Evolutionary conservation across 2,797 vertebrate species (phyloP).

Genomic region (Microcaecilia unicolor): DNA sequence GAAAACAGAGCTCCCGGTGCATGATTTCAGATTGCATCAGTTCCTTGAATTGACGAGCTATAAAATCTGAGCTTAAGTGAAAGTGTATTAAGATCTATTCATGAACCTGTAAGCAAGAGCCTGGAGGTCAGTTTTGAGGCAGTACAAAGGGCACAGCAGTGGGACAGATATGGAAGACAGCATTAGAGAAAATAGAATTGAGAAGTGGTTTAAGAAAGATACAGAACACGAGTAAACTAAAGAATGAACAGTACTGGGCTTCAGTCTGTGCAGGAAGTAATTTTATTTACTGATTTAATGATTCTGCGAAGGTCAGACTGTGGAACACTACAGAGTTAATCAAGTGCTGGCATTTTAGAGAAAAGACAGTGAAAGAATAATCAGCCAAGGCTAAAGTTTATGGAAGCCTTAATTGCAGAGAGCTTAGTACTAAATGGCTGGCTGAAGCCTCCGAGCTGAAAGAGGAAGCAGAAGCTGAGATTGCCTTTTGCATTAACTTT

Average conservation of each 20-base stretch:
- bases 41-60: no score
- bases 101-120: no score
- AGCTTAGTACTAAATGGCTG: conserved; percentile 1
- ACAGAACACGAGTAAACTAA: background rate
- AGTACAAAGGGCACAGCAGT: background rate
- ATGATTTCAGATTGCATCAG: no score
- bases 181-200: background rate
- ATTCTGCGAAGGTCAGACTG: conserved; percentile 6
- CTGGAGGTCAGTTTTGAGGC: no score
- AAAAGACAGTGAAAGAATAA: background rate
- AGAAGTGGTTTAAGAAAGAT: background rate
- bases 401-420: background rate
- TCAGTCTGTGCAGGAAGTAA: background rate
- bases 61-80: no score
- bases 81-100: no score
- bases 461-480: background rate
- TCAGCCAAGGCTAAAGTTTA: background rate
- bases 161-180: background rate
- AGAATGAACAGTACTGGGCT: background rate
- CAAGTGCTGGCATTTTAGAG: conserved; percentile 2
- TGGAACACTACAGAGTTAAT: background rate
- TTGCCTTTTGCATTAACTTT: background rate
- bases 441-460: background rate
- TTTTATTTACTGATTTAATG: conserved; percentile 17
- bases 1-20: no score